phyloP scores from a whole-genome alignment of 30 jellyfish, hydroid and myxozoan species.

The Pelagia noctiluca region DNA sequence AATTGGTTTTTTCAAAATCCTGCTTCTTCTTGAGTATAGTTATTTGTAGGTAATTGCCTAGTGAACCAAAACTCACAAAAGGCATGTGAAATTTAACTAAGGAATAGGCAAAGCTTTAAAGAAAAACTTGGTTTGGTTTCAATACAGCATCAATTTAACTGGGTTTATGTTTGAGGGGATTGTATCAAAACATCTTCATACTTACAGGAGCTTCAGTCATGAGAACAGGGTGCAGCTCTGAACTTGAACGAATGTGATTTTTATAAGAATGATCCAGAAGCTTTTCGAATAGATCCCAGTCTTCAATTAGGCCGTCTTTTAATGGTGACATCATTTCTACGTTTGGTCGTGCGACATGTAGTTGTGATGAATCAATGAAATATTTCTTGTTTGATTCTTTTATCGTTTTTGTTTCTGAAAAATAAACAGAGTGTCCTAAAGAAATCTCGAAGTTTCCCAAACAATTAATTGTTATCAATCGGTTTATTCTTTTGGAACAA shows the following conservation, averaged over 20 bases:
- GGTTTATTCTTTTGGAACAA: too few species aligned
- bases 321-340: slow-evolving; percentile 90
- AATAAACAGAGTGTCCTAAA: too few species aligned
- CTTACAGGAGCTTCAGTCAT: slow-evolving; percentile 98
- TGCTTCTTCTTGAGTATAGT: too few species aligned
- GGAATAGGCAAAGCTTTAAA: too few species aligned
- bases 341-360: slow-evolving; percentile 73
- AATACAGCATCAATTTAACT: not conserved
- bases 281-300: slow-evolving; percentile 96
- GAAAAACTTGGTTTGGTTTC: too few species aligned
- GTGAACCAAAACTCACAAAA: too few species aligned
- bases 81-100: too few species aligned
- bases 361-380: slow-evolving; percentile 61
- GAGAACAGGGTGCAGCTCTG: slow-evolving; percentile 96
- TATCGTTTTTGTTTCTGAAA: slow-evolving; percentile 46
- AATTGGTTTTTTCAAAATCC: too few species aligned
- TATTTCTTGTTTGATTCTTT: slow-evolving; percentile 27
- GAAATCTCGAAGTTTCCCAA: too few species aligned
- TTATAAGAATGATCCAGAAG: slow-evolving; percentile 86
- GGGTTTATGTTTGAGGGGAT: not conserved
- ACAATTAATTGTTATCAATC: too few species aligned
- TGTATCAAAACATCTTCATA: not conserved
- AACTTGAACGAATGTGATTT: slow-evolving; percentile 83
- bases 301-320: slow-evolving; percentile 93
- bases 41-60: too few species aligned